Evolutionary conservation across 2,888 invertebrate genomes (phyloP).

Genomic region (Scaptomyza reducta): DNA sequence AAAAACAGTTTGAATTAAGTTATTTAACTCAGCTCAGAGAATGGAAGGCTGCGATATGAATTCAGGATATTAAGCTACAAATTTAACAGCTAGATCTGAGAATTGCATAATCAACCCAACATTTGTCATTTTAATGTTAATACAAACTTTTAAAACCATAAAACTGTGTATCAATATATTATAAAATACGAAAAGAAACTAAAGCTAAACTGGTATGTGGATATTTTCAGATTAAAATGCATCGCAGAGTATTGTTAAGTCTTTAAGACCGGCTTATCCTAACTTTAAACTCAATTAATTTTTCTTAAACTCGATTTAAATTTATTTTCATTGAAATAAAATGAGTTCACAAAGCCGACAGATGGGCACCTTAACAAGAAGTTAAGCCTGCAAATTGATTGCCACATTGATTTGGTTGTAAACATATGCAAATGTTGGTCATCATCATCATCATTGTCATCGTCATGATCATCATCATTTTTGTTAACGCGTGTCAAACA

Average conservation of each 20-base stretch:
- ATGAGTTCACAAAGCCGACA: conserved; percentile 62
- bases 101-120: no score
- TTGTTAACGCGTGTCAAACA: conserved; percentile 20
- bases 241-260: conserved; percentile 12
- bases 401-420: conserved; percentile 16
- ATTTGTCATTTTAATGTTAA: no score
- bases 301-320: conserved; percentile 21
- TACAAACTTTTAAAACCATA: no score
- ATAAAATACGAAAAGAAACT: no score
- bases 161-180: no score
- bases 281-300: conserved; percentile 10
- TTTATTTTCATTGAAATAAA: conserved; percentile 37
- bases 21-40: no score
- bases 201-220: no score
- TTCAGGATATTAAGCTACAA: no score
- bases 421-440: conserved; percentile 14
- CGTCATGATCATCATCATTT: conserved; percentile 14
- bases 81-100: no score
- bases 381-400: conserved; percentile 26
- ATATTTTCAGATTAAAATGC: no score
- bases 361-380: conserved; percentile 43
- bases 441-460: conserved; percentile 7
- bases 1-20: background rate
- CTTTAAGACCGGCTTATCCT: background rate
- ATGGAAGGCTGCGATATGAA: no score